These are phyloP conservation scores for Andrena fulva DNA, from an alignment of 2,888 invertebrate genomes.

Conservation along the genomic window DNA sequence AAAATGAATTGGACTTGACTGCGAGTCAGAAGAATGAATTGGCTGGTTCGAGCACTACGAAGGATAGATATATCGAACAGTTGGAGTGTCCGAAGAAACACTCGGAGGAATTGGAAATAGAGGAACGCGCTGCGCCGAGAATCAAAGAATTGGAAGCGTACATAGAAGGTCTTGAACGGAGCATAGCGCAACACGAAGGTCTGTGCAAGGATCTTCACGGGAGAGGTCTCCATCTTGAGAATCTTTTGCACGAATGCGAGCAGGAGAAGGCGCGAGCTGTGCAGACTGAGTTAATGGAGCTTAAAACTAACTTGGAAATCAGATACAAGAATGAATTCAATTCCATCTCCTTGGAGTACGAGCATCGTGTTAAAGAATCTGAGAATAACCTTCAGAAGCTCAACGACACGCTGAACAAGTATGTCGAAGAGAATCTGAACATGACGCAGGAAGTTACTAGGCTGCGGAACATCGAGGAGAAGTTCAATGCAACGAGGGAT, in stretches of 20 bases:
- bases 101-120: conserved; percentile 65
- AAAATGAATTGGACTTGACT: conserved; percentile 52
- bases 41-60: neutral
- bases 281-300: conserved; percentile 71
- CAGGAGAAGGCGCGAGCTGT: conserved; percentile 74
- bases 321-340: conserved; percentile 39
- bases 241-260: conserved; percentile 71
- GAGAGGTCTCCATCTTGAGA: conserved; percentile 67
- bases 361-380: conserved; percentile 39
- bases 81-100: conserved; percentile 37
- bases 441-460: conserved; percentile 84
- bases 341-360: conserved; percentile 30
- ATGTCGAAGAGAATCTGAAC: conserved; percentile 84
- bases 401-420: conserved; percentile 56
- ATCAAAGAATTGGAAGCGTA: conserved; percentile 77
- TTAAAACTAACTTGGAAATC: conserved; percentile 20
- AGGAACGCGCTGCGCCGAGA: conserved; percentile 71
- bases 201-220: conserved; percentile 53
- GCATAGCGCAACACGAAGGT: conserved; percentile 69
- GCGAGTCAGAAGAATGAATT: conserved; percentile 31
- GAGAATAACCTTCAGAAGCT: conserved; percentile 54
- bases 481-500: conserved; percentile 20
- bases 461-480: conserved; percentile 39
- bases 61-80: conserved; percentile 35
- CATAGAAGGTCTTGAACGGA: conserved; percentile 74